Evolutionary conservation across 2,888 invertebrate genomes (phyloP).

Genomic region (Iselma pallidipennis): DNA sequence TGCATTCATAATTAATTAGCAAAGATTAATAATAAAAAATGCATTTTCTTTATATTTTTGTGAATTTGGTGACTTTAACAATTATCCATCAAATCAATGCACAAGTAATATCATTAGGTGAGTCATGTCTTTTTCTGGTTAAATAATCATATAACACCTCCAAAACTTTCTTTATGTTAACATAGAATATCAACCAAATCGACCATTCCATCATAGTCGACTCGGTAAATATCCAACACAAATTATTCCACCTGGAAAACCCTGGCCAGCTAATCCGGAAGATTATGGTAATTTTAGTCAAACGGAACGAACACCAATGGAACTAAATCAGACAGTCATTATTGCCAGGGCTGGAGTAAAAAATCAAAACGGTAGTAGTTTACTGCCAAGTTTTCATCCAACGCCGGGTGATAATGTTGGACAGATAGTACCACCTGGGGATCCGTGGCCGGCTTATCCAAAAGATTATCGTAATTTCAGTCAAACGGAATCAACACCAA

Average conservation of each 20-base stretch:
- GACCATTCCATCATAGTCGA: conserved; percentile 8
- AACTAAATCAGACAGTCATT: background rate
- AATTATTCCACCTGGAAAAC: conserved; percentile 30
- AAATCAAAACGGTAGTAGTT: background rate
- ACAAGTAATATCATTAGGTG: background rate
- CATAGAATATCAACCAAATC: conserved; percentile 11
- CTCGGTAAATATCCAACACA: conserved; percentile 12
- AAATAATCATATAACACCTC: background rate
- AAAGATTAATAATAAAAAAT: no score
- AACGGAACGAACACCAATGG: background rate
- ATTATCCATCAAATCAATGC: background rate
- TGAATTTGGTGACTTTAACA: background rate
- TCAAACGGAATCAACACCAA: background rate
- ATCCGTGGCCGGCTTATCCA: conserved; percentile 28
- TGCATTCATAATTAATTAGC: no score
- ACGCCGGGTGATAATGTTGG: conserved; percentile 13
- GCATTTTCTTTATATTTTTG: background rate
- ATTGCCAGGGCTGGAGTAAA: background rate
- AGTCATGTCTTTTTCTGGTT: background rate
- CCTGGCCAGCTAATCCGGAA: conserved; percentile 28
- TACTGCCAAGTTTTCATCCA: conserved; percentile 8
- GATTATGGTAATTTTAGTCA: conserved; percentile 10
- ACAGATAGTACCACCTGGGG: conserved; percentile 30
- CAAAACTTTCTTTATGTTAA: background rate
- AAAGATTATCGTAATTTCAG: conserved; percentile 8